Evolutionary conservation across 2,797 vertebrate species (phyloP).

Genomic region (Enoplosus armatus): DNA sequence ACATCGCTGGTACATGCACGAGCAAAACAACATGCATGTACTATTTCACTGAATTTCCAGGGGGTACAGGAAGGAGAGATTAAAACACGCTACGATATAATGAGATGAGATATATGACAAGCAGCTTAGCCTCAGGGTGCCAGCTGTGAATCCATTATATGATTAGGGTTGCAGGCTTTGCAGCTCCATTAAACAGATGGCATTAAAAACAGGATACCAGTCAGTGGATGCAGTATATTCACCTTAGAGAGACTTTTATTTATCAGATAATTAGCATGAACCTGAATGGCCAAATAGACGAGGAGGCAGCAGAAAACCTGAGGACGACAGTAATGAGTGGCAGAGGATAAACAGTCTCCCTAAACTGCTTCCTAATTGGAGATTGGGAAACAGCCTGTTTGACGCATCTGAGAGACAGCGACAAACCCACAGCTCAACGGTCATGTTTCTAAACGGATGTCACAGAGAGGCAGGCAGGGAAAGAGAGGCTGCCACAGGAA

Average conservation of each 20-base stretch:
- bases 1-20: not conserved
- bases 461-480: not conserved
- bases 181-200: slow-evolving; percentile 1
- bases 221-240: not conserved
- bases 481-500: not conserved
- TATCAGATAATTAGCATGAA: slow-evolving; percentile 1
- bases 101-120: not conserved
- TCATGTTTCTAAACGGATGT: not conserved
- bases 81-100: not conserved
- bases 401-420: not conserved
- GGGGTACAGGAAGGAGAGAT: not conserved
- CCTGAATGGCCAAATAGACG: not conserved
- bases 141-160: slow-evolving; percentile 12
- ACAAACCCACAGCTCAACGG: too few species aligned
- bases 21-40: not conserved
- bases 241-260: not conserved
- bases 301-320: not conserved
- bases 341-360: not conserved
- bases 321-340: not conserved
- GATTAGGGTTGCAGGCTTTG: slow-evolving; percentile 5
- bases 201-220: not conserved
- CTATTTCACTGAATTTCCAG: not conserved
- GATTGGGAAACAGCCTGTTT: not conserved
- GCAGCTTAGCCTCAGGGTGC: not conserved
- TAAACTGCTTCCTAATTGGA: not conserved